Conservation (phyloP, 2,113 vertebrate genomes). For the Conger conger region DNA sequence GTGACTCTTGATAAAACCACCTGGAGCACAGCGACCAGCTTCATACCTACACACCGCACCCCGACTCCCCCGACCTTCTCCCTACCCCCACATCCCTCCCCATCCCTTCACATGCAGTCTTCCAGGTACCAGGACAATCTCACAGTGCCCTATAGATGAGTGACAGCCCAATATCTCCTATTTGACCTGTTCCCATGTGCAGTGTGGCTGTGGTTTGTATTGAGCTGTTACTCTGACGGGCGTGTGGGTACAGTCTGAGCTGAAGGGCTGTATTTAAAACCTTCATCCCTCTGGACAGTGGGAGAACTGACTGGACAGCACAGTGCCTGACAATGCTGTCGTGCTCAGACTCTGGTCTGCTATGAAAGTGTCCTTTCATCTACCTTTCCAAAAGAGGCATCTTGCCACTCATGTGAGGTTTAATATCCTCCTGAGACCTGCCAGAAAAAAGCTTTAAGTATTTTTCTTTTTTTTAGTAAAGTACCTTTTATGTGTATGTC, state of each 20-base stretch:
- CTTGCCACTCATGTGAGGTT: background rate
- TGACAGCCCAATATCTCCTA: background rate
- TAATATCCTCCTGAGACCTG: background rate
- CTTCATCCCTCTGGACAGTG: conserved; percentile 12
- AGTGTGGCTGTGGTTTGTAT: background rate
- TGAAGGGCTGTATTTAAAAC: background rate
- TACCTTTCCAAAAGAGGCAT: background rate
- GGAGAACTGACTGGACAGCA: background rate
- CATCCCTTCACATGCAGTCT: background rate
- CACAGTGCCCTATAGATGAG: background rate
- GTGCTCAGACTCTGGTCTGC: background rate
- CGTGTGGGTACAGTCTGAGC: background rate
- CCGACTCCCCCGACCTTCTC: background rate
- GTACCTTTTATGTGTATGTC: too few relatives aligned
- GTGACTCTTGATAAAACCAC: background rate
- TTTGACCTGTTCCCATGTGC: background rate
- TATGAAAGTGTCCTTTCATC: background rate
- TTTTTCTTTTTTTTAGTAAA: too few relatives aligned
- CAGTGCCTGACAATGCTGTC: background rate
- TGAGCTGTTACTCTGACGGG: background rate
- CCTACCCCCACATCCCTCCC: background rate
- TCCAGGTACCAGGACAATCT: background rate
- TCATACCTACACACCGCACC: background rate
- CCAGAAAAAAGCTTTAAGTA: too few relatives aligned
- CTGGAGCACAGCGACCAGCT: background rate